Percentiles rank a stretch among this genome's conserved stretches.
Conservation (phyloP, 2,113 vertebrate genomes). For the Chloebia gouldiae region DNA sequence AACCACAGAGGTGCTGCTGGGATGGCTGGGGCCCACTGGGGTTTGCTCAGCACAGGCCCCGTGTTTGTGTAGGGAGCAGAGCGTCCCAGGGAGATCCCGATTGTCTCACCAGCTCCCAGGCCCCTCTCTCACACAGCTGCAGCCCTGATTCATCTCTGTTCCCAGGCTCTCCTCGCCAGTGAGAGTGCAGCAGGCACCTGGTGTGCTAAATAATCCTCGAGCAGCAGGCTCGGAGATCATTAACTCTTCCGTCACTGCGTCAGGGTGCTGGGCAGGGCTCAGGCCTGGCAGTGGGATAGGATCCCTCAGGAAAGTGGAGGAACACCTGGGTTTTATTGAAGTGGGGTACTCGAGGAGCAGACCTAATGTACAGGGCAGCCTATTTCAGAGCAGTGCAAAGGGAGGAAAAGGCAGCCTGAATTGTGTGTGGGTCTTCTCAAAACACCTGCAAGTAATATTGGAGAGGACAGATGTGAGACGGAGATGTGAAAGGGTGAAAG, state of each 20-base stretch:
- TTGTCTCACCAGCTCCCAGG: constrained; percentile 22
- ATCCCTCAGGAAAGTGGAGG: accelerated
- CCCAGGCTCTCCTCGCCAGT: constrained; percentile 38
- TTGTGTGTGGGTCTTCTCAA: neutral
- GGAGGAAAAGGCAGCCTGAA: neutral
- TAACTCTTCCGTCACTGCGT: neutral
- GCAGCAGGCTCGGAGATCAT: neutral
- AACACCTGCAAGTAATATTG: neutral
- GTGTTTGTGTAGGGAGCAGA: neutral
- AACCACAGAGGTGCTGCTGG: neutral
- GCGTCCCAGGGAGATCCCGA: neutral
- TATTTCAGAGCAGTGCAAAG: neutral
- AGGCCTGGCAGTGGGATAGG: neutral
- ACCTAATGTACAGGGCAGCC: neutral
- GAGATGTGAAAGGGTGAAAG: neutral
- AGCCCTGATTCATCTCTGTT: constrained; percentile 51
- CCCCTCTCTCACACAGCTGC: constrained; percentile 38
- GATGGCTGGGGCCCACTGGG: accelerated
- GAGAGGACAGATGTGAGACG: neutral
- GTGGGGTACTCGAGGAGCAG: neutral
- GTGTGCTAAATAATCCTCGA: constrained; percentile 56
- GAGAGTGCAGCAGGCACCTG: constrained; percentile 58
- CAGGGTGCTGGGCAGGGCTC: neutral
- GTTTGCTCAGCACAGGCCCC: neutral
- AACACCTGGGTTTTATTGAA: neutral